Evolutionary conservation across 2,888 invertebrate species (phyloP).

Genomic region (Andrena flavipes): DNA sequence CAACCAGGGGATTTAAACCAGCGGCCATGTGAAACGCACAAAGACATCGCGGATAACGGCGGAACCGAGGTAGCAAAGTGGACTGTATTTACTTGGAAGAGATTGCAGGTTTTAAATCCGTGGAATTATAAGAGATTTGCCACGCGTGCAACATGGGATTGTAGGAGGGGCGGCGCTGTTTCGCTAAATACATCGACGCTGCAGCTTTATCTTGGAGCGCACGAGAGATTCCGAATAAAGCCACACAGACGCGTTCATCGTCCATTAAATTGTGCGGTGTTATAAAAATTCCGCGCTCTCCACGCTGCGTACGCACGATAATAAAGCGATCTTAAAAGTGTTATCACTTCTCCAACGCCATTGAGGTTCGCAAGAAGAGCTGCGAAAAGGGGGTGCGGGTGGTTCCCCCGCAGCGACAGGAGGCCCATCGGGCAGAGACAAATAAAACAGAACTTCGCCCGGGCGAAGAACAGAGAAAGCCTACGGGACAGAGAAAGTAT

Average conservation of each 20-base stretch:
- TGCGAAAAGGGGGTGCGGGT: background rate
- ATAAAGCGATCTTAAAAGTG: slow-evolving; percentile 27
- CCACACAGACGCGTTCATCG: background rate
- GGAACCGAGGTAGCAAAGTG: slow-evolving; percentile 19
- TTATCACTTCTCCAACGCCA: slow-evolving; percentile 13
- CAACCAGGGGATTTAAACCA: slow-evolving; percentile 9
- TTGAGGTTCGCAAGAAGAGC: background rate
- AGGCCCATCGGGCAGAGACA: background rate
- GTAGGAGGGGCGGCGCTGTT: background rate
- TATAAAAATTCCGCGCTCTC: no score
- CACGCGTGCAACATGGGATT: background rate
- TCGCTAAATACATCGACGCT: slow-evolving; percentile 14
- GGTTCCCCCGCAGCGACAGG: background rate
- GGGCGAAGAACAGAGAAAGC: slow-evolving; percentile 1
- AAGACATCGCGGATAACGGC: background rate
- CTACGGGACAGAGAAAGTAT: slow-evolving; percentile 28
- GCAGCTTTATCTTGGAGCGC: background rate
- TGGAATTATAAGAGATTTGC: slow-evolving; percentile 46
- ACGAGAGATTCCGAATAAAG: background rate
- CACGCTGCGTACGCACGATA: no score
- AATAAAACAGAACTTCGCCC: background rate
- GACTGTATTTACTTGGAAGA: slow-evolving; percentile 29
- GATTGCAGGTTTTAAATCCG: slow-evolving; percentile 37
- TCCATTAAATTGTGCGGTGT: no score
- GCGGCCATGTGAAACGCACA: background rate